These are phyloP conservation scores for Amorpha juglandis DNA, from an alignment of 2,888 invertebrate species.

Conservation along the genomic window DNA sequence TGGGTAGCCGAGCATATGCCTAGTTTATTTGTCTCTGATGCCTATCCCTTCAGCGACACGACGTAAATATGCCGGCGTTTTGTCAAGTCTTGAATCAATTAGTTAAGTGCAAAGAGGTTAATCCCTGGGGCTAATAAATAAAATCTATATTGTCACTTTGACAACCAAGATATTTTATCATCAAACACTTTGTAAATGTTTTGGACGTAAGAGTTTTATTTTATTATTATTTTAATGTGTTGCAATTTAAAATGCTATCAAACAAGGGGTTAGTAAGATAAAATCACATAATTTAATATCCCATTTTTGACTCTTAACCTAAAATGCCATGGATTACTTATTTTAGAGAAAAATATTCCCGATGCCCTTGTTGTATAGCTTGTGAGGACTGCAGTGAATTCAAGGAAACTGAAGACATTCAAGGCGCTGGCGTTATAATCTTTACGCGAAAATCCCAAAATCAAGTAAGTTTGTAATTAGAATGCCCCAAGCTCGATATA, in stretches of 20 bases:
- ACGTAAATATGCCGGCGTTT: no score
- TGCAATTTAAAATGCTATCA: conserved; percentile 23
- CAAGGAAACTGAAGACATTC: conserved; percentile 49
- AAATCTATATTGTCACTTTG: conserved; percentile 14
- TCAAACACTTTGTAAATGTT: conserved; percentile 31
- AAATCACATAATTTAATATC: not conserved
- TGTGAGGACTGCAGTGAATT: conserved; percentile 43
- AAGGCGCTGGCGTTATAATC: conserved; percentile 51
- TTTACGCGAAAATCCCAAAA: conserved; percentile 43
- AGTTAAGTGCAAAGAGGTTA: no score
- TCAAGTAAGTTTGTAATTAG: conserved; percentile 1
- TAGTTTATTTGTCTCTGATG: no score
- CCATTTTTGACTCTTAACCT: no score
- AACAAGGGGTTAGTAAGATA: conserved; percentile 16
- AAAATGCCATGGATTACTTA: not conserved
- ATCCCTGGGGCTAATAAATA: no score
- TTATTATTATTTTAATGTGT: conserved; percentile 25
- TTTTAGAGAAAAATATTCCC: conserved; percentile 24
- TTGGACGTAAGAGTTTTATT: conserved; percentile 32
- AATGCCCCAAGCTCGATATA: no score
- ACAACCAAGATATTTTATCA: conserved; percentile 21
- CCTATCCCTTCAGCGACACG: no score
- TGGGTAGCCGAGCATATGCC: no score
- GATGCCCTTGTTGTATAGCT: conserved; percentile 40
- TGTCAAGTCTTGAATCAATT: no score